Evolutionary conservation across 2,888 invertebrate genomes (phyloP).

Genomic region (Saturnia pavonia): DNA sequence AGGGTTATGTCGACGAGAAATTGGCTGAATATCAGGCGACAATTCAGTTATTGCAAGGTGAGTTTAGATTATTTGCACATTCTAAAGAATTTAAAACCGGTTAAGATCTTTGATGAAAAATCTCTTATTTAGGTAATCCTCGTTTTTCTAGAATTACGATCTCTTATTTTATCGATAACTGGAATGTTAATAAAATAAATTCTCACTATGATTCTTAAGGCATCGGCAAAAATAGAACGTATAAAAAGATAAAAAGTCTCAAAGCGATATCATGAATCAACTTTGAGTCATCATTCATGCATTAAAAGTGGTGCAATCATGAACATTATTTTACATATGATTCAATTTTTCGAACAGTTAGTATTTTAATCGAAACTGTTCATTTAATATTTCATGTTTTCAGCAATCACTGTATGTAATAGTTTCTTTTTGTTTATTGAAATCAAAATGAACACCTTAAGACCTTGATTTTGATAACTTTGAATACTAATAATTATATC

Average conservation of each 20-base stretch:
- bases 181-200: background rate
- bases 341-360: background rate
- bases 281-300: background rate
- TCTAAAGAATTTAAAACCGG: background rate
- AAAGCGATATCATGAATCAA: background rate
- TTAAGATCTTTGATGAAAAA: background rate
- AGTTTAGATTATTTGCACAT: conserved; percentile 49
- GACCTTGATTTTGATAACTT: background rate
- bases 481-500: background rate
- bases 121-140: background rate
- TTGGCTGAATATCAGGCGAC: conserved; percentile 96
- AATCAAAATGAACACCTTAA: background rate
- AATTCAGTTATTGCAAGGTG: conserved; percentile 94
- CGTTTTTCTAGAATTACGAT: background rate
- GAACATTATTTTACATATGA: background rate
- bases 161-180: background rate
- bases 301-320: background rate
- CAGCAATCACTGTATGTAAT: background rate
- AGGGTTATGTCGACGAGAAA: conserved; percentile 96
- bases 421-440: background rate
- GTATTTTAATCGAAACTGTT: background rate
- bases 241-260: background rate
- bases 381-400: background rate
- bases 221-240: background rate
- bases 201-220: background rate